Base-by-base conservation (phyloP, 2,888 invertebrate genomes). In the Drosophila diplacantha region DNA sequence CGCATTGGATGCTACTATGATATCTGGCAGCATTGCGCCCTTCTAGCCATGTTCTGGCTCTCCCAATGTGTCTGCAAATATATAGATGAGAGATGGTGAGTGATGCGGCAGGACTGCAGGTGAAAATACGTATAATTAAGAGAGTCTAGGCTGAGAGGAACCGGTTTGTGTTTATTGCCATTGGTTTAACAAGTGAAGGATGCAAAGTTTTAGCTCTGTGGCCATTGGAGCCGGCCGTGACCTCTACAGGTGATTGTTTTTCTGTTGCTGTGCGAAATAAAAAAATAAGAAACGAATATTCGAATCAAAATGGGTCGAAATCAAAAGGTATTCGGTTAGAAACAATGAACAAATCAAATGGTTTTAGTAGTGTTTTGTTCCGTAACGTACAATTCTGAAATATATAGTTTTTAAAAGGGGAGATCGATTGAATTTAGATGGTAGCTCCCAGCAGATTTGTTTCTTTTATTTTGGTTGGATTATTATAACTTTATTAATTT, bases 61-160 rank as follows among this genome's bases (percentile, higher is more conserved):
- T 78, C 83, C 81, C 75, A 82, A 81, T 73, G 73, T 66, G 79
- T 82, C 84, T 84, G 84, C 66, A 84, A 84, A 79, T 83, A 84
- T 68, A 84, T 74, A 84, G 75, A 81, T 75, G 83, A 78, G 43
- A 83, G 63, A 67, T 70, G 69, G 64, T 78, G 78, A 82, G 78
- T 77, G 75, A 61, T 58, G 73, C 73, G 54, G 35, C 63, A 47
- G 64, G 24, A 53, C 52, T 47, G 35, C 38, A 50, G 9, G 52
- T 47, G 44, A 41, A 53, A 39, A 39, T 14, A 51, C 56, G 46
- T 65, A 57, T 39, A 44, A 52, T 41, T 39, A 37, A 18, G 44
- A 44, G 26, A 29, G 29, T 46, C 44, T 46, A 32, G 35, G 59
- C 41, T 64, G 54, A 41, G 29, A 20, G 50, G 41, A 24, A 39